phyloP scores from a whole-genome alignment of 2,888 invertebrate genomes.

The Eledona agricola region DNA sequence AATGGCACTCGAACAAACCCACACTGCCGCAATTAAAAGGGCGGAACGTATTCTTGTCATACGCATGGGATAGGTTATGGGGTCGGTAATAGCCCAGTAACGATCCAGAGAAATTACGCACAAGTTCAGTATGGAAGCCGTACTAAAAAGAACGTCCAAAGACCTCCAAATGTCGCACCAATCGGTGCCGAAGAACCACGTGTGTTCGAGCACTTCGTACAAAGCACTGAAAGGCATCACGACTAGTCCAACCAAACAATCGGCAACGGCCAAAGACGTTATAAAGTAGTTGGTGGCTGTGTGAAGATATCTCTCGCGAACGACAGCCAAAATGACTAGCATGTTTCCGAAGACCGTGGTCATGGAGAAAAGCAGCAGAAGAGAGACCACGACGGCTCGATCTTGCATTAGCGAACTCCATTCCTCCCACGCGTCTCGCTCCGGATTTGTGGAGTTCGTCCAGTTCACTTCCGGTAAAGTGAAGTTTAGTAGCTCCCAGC shows the following conservation, averaged over 20 bases:
- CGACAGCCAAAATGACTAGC: constrained; percentile 92
- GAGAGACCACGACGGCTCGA: constrained; percentile 78
- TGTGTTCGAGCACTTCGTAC: constrained; percentile 87
- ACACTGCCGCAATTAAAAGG: constrained; percentile 90
- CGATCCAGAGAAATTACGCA: constrained; percentile 97
- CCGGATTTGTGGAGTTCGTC: constrained; percentile 55
- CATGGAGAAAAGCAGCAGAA: constrained; percentile 87
- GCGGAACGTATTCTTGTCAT: constrained; percentile 91
- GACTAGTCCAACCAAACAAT: constrained; percentile 93
- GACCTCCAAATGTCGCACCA: constrained; percentile 99
- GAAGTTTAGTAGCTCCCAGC: constrained; percentile 42
- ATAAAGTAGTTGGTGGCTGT: constrained; percentile 98
- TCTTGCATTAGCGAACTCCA: constrained; percentile 71
- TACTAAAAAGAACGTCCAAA: constrained; percentile 95
- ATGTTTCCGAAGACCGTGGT: constrained; percentile 95
- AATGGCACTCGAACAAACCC: constrained; percentile 96
- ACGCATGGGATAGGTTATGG: constrained; percentile 94
- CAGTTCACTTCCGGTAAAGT: constrained; percentile 43
- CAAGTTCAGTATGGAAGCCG: constrained; percentile 95
- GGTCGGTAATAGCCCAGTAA: constrained; percentile 99
- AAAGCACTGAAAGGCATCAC: constrained; percentile 98
- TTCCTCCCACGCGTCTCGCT: constrained; percentile 60
- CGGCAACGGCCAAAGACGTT: constrained; percentile 95
- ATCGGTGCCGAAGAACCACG: constrained; percentile 93
- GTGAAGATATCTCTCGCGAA: constrained; percentile 91